A percentile compares a stretch with the other conserved stretches of the same genome.
phyloP scores from a whole-genome alignment of 1,140 invertebrate species.

The Musca vetustissima region DNA sequence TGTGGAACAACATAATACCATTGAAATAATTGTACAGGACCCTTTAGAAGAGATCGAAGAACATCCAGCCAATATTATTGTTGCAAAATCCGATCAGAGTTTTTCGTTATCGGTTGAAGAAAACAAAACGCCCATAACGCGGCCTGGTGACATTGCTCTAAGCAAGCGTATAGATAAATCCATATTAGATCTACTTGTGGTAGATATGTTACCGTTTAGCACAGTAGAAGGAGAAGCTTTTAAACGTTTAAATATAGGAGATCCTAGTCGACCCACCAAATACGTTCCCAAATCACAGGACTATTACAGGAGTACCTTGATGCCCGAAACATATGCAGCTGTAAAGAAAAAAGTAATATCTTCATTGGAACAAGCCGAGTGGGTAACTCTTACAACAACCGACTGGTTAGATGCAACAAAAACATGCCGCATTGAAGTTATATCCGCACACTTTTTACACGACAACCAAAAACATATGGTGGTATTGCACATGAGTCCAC shows the following conservation, averaged over 20 bases:
- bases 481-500: background rate
- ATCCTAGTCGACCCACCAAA: background rate
- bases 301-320: background rate
- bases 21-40: conserved; percentile 3
- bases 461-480: conserved; percentile 13
- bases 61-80: background rate
- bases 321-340: background rate
- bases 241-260: conserved; percentile 1
- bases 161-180: conserved; percentile 7
- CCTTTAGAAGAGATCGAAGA: background rate
- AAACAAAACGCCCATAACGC: background rate
- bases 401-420: background rate
- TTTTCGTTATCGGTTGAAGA: too few species aligned
- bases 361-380: background rate
- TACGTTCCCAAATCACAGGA: background rate
- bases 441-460: background rate
- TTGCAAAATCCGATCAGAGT: too few species aligned
- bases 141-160: background rate
- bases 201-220: conserved; percentile 18
- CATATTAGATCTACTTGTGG: conserved; percentile 11
- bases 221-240: conserved; percentile 17
- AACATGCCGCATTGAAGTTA: background rate
- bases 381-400: conserved; percentile 1
- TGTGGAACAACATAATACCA: background rate
- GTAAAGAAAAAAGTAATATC: background rate